phyloP scores from a whole-genome alignment of 2,797 vertebrate genomes.

The Tolypeutes matacus region DNA sequence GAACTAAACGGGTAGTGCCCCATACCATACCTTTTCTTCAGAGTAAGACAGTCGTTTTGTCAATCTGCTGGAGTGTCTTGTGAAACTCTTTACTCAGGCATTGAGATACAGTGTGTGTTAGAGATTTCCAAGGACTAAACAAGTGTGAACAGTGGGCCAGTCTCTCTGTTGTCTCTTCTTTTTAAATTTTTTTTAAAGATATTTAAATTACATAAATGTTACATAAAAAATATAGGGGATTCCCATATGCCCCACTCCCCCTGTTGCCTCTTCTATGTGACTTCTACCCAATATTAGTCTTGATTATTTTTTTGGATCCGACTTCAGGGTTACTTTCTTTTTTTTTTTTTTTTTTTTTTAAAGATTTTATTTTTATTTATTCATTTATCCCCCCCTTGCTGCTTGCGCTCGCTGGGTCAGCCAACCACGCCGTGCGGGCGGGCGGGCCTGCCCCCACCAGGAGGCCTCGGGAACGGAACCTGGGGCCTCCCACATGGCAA shows the following conservation, averaged over 20 bases:
- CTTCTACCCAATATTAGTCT: neutral
- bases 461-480: too few relatives aligned
- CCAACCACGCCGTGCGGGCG: too few relatives aligned
- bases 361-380: too few relatives aligned
- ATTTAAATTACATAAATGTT: too few relatives aligned
- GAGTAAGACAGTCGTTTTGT: constrained; percentile 22
- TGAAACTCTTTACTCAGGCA: neutral
- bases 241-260: neutral
- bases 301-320: neutral
- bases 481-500: too few relatives aligned
- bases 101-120: neutral
- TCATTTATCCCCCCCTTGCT: too few relatives aligned
- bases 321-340: constrained; percentile 45
- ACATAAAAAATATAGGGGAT: too few relatives aligned
- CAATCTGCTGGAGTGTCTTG: neutral
- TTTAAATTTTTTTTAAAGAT: too few relatives aligned
- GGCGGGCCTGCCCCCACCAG: too few relatives aligned
- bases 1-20: neutral
- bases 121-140: constrained; percentile 37
- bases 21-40: neutral
- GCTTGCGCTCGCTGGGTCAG: too few relatives aligned
- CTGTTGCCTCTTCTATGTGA: neutral
- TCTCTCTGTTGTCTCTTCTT: neutral
- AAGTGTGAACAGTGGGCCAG: neutral
- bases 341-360: too few relatives aligned